Conservation (phyloP, 1,140 invertebrate species). For the Rhynchophorus ferrugineus region DNA sequence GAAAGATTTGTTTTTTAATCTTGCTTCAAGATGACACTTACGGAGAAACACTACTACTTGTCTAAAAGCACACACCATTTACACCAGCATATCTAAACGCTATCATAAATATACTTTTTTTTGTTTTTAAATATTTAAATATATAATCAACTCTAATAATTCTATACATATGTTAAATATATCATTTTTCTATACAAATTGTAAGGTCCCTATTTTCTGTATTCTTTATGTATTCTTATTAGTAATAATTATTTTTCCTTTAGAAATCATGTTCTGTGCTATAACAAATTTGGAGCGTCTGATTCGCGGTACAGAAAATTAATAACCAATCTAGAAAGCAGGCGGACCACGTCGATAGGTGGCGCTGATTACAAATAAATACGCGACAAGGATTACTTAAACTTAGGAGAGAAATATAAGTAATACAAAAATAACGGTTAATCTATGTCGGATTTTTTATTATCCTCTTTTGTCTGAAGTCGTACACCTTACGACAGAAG, state of each 20-base stretch:
- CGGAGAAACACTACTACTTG: constrained; percentile 23
- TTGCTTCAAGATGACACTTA: constrained; percentile 18
- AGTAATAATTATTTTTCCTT: too few relatives aligned
- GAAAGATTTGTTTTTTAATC: constrained; percentile 3
- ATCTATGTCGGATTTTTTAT: constrained; percentile 60
- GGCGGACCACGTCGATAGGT: constrained; percentile 7
- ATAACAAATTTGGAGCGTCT: too few relatives aligned
- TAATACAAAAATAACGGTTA: constrained; percentile 1
- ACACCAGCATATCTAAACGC: constrained; percentile 36
- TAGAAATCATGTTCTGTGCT: too few relatives aligned
- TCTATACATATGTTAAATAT: constrained; percentile 34
- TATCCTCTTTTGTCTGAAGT: constrained; percentile 79
- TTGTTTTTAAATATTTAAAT: constrained; percentile 27
- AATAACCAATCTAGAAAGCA: neutral
- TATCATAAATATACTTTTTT: constrained; percentile 37
- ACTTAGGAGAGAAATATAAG: constrained; percentile 12
- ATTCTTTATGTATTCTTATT: too few relatives aligned
- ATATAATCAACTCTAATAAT: constrained; percentile 25
- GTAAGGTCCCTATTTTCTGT: constrained; percentile 11
- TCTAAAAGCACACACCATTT: constrained; percentile 42
- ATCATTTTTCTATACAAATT: constrained; percentile 35
- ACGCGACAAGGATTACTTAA: neutral
- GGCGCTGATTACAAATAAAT: constrained; percentile 4
- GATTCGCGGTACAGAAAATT: too few relatives aligned
- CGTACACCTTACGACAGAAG: constrained; percentile 90